Evolutionary conservation across 2,113 vertebrate species (phyloP), one percentile per base, ranked within the genome.

Genomic region (Phrynosoma platyrhinos): DNA sequence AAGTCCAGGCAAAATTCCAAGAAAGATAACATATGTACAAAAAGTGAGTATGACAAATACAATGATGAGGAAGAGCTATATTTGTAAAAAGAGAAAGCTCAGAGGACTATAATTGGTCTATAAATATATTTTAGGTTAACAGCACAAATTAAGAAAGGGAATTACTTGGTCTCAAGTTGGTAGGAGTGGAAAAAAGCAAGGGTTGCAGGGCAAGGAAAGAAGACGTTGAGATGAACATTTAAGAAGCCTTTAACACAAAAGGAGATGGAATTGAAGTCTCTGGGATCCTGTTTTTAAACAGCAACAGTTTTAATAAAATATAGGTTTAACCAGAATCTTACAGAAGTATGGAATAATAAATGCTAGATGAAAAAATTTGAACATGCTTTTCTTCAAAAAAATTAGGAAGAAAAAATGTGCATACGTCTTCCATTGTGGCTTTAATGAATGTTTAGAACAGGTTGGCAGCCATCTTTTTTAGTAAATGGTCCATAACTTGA

Each of bases 111-210:
- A 5, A 13, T 62, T 2, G 9, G n/a, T 91, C 93, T 93, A 94
- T 95, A 94, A 89, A 91, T 95, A 89, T 66, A 42, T 92, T 87
- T 87, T 55, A 89, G 90, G 88, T 62, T 90, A 87, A 87, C 86
- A 69, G 88, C 81, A 85, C 53, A 95, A 95, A 93, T 30, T 82
- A 92, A 91, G 84, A 78, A 40, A 93, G 92, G 87, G 94, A 94
- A 77, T 32, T 83, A 14, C 9, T 80, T 87, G n/a, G 90, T 95
- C 90, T 92, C 93, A 30, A 84, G 69, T 64, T 91, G 93, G 85
- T 88, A 62, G 90, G 82, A 83, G 36, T 89, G 69, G 9, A 74
- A 12, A 32, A 93, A 81, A 85, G 79, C n/a, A 8, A 1, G 9
- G 40, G 6, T 90, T 89, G 93, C 78, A 86, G 92, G 71, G 7